Base-by-base conservation (phyloP, 2,888 invertebrate genomes). In the Netelia inedita region DNA sequence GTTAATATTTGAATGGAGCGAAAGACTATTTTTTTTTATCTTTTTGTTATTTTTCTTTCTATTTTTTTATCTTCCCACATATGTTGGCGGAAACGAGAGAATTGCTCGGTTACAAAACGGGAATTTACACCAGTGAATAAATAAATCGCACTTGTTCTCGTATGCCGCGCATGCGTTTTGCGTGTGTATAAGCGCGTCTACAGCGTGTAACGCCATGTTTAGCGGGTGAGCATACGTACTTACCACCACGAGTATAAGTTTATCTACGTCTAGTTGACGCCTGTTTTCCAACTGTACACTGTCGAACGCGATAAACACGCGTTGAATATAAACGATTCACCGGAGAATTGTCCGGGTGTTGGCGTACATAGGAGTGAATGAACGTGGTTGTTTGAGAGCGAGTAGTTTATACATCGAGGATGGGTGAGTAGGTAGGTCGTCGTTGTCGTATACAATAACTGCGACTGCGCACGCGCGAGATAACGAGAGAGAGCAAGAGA, bases 401-500 rank as follows among this genome's bases (percentile, higher is more conserved):
- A 57, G 57, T 43, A 43, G n/a, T n/a, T n/a, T 66, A 43, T 57
- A 76, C 43, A 71, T 65, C 35, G 71, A 72, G 28, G 63, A 71
- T 59, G 65, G 57, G 57, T 46, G 76, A 71, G 71, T 76, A 82
- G 82, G 81, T 71, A 71, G 81, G 50, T 82, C 69, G 68, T 82
- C 55, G 71, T 82, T 55, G 74, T 82, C 55, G 71, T 66, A 61
- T 21, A 65, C 76, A 46, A 66, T 71, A 46, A 14, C 46, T 14
- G 16, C 2, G 55, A 0, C 50, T 46, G 66, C 43, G 61, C 55
- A 19, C 57, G 21, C 21, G 3, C 2, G 16, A 55, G 19, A 55
- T 16, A 14, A 19, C 46, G 41, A 16, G 11, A 66, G 11, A 66
- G 28, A 61, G 16, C 19, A 28, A 75, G 75, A 50, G 65, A 10